Base-by-base conservation (phyloP, 2,113 vertebrate species). In the Patagioenas fasciata region DNA sequence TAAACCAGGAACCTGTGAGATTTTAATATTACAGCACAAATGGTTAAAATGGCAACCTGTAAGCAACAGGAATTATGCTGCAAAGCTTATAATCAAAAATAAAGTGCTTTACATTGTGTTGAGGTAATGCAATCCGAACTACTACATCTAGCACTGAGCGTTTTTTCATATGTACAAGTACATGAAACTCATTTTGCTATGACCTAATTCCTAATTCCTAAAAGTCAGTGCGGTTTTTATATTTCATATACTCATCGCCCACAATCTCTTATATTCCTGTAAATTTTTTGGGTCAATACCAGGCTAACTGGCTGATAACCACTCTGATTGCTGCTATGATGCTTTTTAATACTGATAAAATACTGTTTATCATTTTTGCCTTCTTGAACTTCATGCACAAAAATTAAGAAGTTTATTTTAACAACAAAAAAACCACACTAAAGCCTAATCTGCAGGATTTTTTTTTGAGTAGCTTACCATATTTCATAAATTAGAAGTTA, bases 1-100 rank as follows among this genome's bases (percentile, higher is more conserved):
- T 51, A 99, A 97, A 75, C 98, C 99, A 60, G 98, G 96, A 83
- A 98, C 98, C 99, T 99, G 95, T 4, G 11, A 88, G 50, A 92
- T 80, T 80, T 85, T 69, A 66, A 88, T 38, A 57, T 28, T 38
- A 34, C 6, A 80, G 17, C 13, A 93, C 9, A 73, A 48, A 31
- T 29, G 7, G 79, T 84, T 89, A 80, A 92, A 92, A 61, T 42
- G 2, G 72, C 60, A 71, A 57, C 15, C 13, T 69, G 34, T 17
- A 69, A 72, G 32, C 13, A 67, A 80, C 28, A 93, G 44, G 29
- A 44, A 58, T 1, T 29, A 58, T 15, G 40, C 34, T 67, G 23
- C 15, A 93, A 57, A 90, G 19, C 16, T 80, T 80, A 50, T 17
- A 40, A 67, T 8, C 0, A 65, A 80, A 91, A 80, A 62, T 6